phyloP scores from a whole-genome alignment of 92 coral and sea anemone genomes.

The Heteractis magnifica region DNA sequence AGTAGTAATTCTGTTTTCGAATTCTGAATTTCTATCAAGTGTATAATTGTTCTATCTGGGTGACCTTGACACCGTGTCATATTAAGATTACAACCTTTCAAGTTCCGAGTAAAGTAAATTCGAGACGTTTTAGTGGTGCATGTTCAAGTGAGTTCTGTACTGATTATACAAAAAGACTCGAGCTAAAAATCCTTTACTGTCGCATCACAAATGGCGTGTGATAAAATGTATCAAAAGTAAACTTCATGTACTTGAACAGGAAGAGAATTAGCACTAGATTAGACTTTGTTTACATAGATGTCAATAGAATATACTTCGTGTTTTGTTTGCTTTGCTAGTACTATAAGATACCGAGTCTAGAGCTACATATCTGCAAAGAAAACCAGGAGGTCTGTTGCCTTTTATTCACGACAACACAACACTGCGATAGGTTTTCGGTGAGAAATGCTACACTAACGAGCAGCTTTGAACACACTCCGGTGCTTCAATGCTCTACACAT shows the following conservation, averaged over 20 bases:
- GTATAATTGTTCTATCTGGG: neutral
- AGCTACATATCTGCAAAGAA: neutral
- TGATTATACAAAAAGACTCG: neutral
- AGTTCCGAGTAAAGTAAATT: neutral
- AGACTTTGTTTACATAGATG: slow-evolving; percentile 21
- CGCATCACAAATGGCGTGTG: neutral
- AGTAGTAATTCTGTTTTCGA: neutral
- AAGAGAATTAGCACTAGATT: slow-evolving; percentile 10
- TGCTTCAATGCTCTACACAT: no score
- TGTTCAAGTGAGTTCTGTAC: neutral
- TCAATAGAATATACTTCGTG: slow-evolving; percentile 9
- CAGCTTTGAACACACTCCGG: neutral
- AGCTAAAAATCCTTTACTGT: no score
- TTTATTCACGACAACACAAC: neutral
- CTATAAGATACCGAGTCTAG: neutral
- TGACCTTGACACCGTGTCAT: neutral
- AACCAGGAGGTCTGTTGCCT: neutral
- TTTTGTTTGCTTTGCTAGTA: slow-evolving; percentile 11
- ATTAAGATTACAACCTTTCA: neutral
- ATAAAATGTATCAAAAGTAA: slow-evolving; percentile 10
- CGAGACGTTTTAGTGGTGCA: neutral
- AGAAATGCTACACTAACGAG: neutral
- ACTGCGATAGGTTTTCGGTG: neutral
- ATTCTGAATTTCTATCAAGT: neutral
- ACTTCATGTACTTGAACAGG: neutral